Percentiles rank a stretch among this genome's conserved stretches.
Conservation (phyloP, 2,113 vertebrate genomes). For the Atractosteus spatula region DNA sequence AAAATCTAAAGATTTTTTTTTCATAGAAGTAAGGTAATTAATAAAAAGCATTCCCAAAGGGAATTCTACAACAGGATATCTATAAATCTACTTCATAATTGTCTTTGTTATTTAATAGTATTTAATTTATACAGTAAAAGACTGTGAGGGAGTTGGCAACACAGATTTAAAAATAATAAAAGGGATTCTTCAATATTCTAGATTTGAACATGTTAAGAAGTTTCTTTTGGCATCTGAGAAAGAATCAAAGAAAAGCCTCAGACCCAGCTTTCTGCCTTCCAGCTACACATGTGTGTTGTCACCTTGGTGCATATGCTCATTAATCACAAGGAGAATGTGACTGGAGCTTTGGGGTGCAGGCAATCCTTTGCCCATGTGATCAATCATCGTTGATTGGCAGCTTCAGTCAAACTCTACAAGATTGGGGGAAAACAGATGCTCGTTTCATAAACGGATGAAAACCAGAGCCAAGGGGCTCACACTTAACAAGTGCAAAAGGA, state of each 20-base stretch:
- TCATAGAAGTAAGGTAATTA: no score
- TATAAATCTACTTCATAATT: no score
- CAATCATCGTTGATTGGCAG: slow-evolving; percentile 42
- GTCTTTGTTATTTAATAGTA: no score
- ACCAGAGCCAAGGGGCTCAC: not conserved
- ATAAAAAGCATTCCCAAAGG: no score
- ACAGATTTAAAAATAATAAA: no score
- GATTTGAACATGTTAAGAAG: no score
- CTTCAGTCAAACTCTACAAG: slow-evolving; percentile 41
- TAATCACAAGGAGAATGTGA: slow-evolving; percentile 49
- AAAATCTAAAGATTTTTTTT: no score
- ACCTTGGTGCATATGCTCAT: slow-evolving; percentile 37
- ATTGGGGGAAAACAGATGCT: slow-evolving; percentile 40
- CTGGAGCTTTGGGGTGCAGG: slow-evolving; percentile 33
- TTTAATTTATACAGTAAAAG: no score
- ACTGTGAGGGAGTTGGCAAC: not conserved
- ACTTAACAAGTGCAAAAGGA: not conserved
- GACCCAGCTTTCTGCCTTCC: slow-evolving; percentile 12
- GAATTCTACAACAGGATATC: no score
- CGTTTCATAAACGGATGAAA: slow-evolving; percentile 21
- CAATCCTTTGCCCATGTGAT: slow-evolving; percentile 36
- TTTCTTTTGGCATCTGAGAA: not conserved
- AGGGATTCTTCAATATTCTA: no score
- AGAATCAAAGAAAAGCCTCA: not conserved
- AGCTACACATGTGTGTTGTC: slow-evolving; percentile 40